Conservation (phyloP, 2,797 vertebrate species). For the Sylvilagus floridanus region DNA sequence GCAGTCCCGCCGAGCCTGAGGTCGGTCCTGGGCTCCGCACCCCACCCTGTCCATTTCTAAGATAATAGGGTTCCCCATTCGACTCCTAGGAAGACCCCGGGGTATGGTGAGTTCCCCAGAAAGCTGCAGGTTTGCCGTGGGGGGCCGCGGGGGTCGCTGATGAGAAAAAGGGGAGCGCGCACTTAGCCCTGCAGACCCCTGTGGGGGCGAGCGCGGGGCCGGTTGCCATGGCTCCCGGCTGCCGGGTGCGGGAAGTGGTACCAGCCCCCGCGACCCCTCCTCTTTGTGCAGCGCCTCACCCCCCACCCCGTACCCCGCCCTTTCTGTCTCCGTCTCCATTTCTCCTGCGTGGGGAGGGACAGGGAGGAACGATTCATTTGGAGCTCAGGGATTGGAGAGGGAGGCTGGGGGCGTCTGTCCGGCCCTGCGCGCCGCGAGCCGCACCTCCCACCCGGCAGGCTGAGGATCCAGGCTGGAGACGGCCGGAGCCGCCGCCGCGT, state of each 20-base stretch:
- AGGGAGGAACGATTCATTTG: slow-evolving; percentile 72
- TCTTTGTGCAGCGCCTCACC: slow-evolving; percentile 59
- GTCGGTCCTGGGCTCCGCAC: not conserved
- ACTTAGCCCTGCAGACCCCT: not conserved
- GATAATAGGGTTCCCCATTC: not conserved
- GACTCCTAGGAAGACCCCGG: not conserved
- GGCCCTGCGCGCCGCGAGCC: not conserved
- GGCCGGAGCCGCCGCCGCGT: not conserved
- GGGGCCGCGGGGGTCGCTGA: no score
- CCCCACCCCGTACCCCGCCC: not conserved
- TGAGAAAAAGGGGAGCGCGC: not conserved
- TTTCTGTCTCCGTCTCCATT: not conserved
- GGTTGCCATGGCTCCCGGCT: slow-evolving; percentile 88
- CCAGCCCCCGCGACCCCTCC: slow-evolving; percentile 85
- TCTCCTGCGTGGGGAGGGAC: slow-evolving; percentile 44
- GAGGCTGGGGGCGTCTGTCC: not conserved
- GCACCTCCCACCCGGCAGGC: slow-evolving; percentile 35
- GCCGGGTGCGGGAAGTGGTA: slow-evolving; percentile 84
- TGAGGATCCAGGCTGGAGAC: not conserved
- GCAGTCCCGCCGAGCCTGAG: no score
- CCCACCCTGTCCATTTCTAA: not conserved
- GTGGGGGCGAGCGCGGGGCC: slow-evolving; percentile 43
- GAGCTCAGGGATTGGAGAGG: slow-evolving; percentile 56
- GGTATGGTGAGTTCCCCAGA: not conserved
- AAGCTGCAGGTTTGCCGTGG: not conserved